Base-by-base conservation (phyloP, 2,797 vertebrate genomes). In the Antennarius maculatus region DNA sequence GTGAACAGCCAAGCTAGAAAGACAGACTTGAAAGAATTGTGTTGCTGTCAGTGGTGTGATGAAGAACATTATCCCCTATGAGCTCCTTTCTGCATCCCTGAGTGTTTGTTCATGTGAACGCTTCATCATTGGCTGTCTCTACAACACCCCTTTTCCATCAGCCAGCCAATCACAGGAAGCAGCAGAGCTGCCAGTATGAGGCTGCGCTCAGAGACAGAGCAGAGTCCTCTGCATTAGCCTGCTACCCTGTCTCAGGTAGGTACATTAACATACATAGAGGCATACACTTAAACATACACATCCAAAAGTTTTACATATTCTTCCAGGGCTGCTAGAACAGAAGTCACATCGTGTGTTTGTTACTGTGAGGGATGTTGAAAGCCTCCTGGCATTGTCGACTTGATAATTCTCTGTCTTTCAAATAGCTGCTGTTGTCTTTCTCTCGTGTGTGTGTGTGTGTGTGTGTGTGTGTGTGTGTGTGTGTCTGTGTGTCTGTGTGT, bases 101-200 rank as follows among this genome's bases (percentile, higher is more conserved):
- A 79, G 58, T 70, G 54, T 82, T 69, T 67, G 39, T 74, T 77
- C 23, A 71, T 74, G 15, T 69, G 55, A 54, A 31, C 66, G 86
- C 85, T 72, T 78, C 39, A 78, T 73, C 64, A 93, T 94, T 94
- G 92, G 93, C 77, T 90, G 84, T 46, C 76, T 77, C 78, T 46
- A 53, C 17, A 61, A 43, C 70, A 53, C 18, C 79, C 68, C 62
- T 65, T 78, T 52, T 61, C 18, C 61, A 55, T 13, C 34, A 60
- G 17, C 61, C 51, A 0, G 59, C 88, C 87, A 89, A 89, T 88
- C 81, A 77, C 67, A 76, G 47, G 37, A 47, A n/a, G 61, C 64
- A 51, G 81, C 80, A 77, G 69, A 79, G 79, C 69, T 75, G 74
- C 74, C 67, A 72, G 69, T 63, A 29, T 61, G 73, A 81, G 31